phyloP scores from a whole-genome alignment of 2,888 invertebrate species.

The Dorcus parallelipipedus region DNA sequence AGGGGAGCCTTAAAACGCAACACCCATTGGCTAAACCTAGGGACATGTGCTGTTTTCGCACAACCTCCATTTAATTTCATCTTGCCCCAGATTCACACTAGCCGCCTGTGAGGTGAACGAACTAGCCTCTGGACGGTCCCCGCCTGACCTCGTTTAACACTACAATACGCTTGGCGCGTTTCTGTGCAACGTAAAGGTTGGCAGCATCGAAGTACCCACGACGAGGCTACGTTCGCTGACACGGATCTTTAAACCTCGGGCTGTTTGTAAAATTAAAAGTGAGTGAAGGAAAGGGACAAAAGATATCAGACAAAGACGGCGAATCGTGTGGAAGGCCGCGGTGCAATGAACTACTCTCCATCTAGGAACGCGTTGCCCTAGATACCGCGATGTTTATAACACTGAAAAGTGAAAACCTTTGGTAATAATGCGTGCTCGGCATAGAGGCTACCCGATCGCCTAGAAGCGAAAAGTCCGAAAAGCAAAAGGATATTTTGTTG shows the following conservation, averaged over 20 bases:
- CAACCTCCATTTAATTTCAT: constrained; percentile 59
- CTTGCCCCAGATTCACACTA: constrained; percentile 62
- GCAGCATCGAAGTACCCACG: constrained; percentile 17
- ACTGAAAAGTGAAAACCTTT: constrained; percentile 34
- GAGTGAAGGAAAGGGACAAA: constrained; percentile 32
- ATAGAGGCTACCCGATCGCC: neutral
- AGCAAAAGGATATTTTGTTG: neutral
- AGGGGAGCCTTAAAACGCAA: constrained; percentile 25
- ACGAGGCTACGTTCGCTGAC: constrained; percentile 40
- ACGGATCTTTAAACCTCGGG: constrained; percentile 42
- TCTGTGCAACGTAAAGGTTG: constrained; percentile 30
- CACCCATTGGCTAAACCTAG: constrained; percentile 40
- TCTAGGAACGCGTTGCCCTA: constrained; percentile 47
- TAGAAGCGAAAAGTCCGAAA: neutral
- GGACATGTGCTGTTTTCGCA: constrained; percentile 47
- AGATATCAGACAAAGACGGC: constrained; percentile 30
- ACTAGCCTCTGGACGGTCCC: constrained; percentile 55
- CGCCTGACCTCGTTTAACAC: constrained; percentile 45
- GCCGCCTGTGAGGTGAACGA: constrained; percentile 54
- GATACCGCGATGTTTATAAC: constrained; percentile 32
- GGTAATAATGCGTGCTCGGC: constrained; percentile 1
- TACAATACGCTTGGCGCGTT: constrained; percentile 31
- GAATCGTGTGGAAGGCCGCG: constrained; percentile 54
- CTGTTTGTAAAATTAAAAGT: constrained; percentile 41
- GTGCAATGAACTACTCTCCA: constrained; percentile 61